Base-by-base conservation (phyloP, 2,888 invertebrate genomes). In the Campopleginae sp. region DNA sequence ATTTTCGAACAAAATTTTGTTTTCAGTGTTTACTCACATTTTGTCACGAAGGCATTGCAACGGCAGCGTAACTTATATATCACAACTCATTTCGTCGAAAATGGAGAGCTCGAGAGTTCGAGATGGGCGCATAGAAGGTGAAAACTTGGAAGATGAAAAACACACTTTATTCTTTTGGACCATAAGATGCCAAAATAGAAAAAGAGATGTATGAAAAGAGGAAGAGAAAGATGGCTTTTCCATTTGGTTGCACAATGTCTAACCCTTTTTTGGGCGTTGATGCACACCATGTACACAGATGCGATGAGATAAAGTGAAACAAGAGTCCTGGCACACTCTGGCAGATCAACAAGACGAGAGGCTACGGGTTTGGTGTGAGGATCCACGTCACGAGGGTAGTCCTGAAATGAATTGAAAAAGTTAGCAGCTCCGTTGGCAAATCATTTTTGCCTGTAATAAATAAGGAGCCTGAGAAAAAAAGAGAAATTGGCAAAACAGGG, bases 61-160 rank as follows among this genome's bases (percentile, higher is more conserved):
- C 12, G 33, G 27, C 48, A 17, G 19, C 19, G 17, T 65, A 33
- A 65, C 38, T 3, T 65, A 38, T 48, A 33, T 33, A 19, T 38
- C 14, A 51, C 65, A 65, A 76, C 54, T 77, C 66, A 54, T 66
- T 74, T 71, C 75, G 84, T 84, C 84, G 48, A 65, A 76, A 84
- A 51, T 42, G 71, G 46, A 48, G 7, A 48, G 48, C 68, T 46
- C 23, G 23, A 74, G 23, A 74, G 14, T 48, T 42, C 5, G 63
- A 17, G 63, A n/a, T 5, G 31, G 27, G 42, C 54, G 38, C 1
- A 5, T 7, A 65, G 70, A 46, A 48, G 31, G 77, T 54, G 65
- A 82, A 78, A 82, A 82, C 74, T 82, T 85, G 14, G 58, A 79
- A 70, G 81, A 85, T 81, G 81, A 82, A 79, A 79, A 82, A 79